A percentile compares a stretch with the other conserved stretches of the same genome.
These are phyloP conservation scores for Dromius quadrimaculatus DNA, from an alignment of 2,888 invertebrate species.

Conservation along the genomic window DNA sequence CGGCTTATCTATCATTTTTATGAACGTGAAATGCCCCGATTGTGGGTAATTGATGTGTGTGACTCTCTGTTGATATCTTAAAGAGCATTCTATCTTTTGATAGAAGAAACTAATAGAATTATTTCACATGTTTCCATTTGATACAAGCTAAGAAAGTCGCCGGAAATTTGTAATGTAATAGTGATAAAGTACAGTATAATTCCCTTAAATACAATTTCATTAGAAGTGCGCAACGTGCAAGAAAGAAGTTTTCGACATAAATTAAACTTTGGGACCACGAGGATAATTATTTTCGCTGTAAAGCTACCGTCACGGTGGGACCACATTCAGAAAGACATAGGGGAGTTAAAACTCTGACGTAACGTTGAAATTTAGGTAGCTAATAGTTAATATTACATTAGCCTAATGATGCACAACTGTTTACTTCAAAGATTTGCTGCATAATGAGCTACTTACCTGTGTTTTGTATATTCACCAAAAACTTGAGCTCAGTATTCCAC, in stretches of 20 bases:
- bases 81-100: no score
- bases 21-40: no score
- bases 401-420: conserved; percentile 34
- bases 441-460: conserved; percentile 8
- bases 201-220: conserved; percentile 27
- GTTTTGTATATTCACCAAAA: background rate
- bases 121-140: no score
- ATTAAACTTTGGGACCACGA: conserved; percentile 16
- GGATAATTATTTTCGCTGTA: conserved; percentile 12
- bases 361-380: conserved; percentile 18
- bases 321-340: background rate
- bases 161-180: conserved; percentile 3
- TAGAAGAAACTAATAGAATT: no score
- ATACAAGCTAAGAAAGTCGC: background rate
- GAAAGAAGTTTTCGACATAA: conserved; percentile 31
- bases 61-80: no score
- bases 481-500: conserved; percentile 6
- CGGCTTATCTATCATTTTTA: no score
- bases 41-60: no score
- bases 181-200: conserved; percentile 18
- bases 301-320: background rate
- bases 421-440: conserved; percentile 30
- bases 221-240: background rate
- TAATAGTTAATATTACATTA: conserved; percentile 37
- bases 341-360: conserved; percentile 7